Evolutionary conservation across 2,113 vertebrate species (phyloP), one percentile per base, ranked within the genome.

Genomic region (Baryphthengus martii): DNA sequence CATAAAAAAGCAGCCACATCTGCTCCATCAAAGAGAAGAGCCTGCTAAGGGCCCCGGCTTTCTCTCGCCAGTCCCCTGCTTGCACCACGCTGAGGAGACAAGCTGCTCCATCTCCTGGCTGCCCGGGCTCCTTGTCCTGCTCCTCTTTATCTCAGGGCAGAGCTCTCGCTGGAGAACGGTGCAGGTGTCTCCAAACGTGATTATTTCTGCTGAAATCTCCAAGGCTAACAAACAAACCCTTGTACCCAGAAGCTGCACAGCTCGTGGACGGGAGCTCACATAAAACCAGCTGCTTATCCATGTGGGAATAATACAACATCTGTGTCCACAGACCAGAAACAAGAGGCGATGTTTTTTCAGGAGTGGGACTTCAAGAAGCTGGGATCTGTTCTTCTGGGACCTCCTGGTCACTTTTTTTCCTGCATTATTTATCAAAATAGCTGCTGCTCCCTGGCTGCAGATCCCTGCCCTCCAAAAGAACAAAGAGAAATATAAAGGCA

Each of bases 31-130:
- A 88, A 91, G 56, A 87, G 80, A 78, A 95, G 65, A 90, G 84
- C 88, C 61, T 37, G 79, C 71, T 20, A 44, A 87, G 92, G 50
- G 61, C 67, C 62, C 5, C 6, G 76, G 44, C 82, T 86, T 62
- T 50, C 77, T 65, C 53, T 52, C 17, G 35, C 17, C 8, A 8
- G 49, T 37, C 68, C 58, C 76, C 49, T n/a, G 76, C 81, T 26
- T 5, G 68, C 6, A 52, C 63, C 55, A 1, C 1, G 75, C 90
- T 35, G 76, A 80, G 89, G 87, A 83, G 79, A 33, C 72, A 18
- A 76, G 90, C 89, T 93, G 90, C 89, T 92, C 95, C 93, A 92
- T 71, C 90, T 95, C 89, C 94, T 61, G 90, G 85, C 71, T 86
- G 92, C 16, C 75, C 19, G 37, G 25, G 17, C 31, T 70, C 63